Percentiles rank a stretch among this genome's conserved stretches.
phyloP scores from a whole-genome alignment of 2,888 invertebrate species.

The Melieria picta region DNA sequence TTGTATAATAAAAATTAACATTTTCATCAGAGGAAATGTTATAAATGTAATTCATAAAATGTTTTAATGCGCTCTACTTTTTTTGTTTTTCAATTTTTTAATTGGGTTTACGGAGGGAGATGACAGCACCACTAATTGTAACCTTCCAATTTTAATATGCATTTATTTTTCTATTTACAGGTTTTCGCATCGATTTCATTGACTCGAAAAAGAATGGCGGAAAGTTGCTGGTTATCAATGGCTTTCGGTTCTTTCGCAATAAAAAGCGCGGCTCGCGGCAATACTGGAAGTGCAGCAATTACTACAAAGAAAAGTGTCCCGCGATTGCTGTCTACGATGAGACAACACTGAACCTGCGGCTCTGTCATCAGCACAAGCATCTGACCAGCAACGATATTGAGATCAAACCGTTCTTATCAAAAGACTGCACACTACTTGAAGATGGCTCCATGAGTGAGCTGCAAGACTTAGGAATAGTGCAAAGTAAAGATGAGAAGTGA shows the following conservation, averaged over 20 bases:
- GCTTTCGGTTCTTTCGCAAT: constrained; percentile 65
- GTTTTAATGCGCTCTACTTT: too few relatives aligned
- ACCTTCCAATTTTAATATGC: too few relatives aligned
- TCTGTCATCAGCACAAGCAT: constrained; percentile 65
- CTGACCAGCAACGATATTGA: constrained; percentile 62
- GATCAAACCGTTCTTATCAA: constrained; percentile 56
- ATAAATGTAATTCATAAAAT: too few relatives aligned
- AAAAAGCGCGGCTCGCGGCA: constrained; percentile 64
- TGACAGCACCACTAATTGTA: too few relatives aligned
- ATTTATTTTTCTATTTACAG: constrained; percentile 44
- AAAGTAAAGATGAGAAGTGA: constrained; percentile 9
- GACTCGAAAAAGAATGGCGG: constrained; percentile 66
- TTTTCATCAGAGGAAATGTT: too few relatives aligned
- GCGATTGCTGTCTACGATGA: constrained; percentile 66
- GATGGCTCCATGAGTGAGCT: constrained; percentile 6
- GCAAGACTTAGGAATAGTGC: constrained; percentile 9
- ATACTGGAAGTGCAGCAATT: constrained; percentile 67
- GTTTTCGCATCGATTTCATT: constrained; percentile 64
- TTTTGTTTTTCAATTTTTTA: too few relatives aligned
- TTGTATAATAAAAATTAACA: too few relatives aligned
- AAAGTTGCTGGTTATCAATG: constrained; percentile 64
- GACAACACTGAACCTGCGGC: constrained; percentile 57
- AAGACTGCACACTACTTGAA: constrained; percentile 30
- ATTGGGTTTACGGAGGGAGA: too few relatives aligned
- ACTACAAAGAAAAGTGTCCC: constrained; percentile 66